Conservation (phyloP, 2,797 vertebrate genomes). For the Rhinichthys osculus region DNA sequence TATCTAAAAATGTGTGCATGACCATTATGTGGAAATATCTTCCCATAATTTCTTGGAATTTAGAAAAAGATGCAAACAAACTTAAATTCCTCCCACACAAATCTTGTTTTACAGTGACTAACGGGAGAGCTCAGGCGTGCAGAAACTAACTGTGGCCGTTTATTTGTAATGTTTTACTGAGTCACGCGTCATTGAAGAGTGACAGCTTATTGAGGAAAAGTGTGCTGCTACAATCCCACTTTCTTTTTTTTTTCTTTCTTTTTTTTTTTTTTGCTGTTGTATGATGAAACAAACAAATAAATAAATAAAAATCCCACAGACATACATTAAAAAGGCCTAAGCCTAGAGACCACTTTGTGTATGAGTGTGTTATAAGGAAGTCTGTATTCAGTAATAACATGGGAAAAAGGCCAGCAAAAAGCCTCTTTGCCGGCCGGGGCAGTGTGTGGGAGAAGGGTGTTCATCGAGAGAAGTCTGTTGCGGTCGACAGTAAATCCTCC, state of each 20-base stretch:
- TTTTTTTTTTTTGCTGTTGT: not conserved
- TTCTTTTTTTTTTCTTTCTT: not conserved
- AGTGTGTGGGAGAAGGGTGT: constrained; percentile 56
- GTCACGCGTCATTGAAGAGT: not conserved
- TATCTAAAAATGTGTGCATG: constrained; percentile 52
- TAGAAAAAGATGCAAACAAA: constrained; percentile 53
- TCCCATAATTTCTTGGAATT: constrained; percentile 45
- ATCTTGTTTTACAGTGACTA: constrained; percentile 36
- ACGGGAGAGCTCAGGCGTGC: constrained; percentile 18
- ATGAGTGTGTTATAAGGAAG: not conserved
- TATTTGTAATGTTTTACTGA: constrained; percentile 10
- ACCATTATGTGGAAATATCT: constrained; percentile 52
- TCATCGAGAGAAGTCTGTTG: constrained; percentile 54
- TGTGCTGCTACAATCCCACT: too few species aligned
- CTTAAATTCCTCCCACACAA: constrained; percentile 32
- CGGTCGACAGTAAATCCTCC: constrained; percentile 55
- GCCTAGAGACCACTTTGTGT: not conserved
- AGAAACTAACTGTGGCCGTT: not conserved
- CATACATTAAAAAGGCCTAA: not conserved
- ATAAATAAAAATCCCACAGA: not conserved
- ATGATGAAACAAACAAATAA: not conserved
- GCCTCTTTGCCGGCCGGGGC: constrained; percentile 1
- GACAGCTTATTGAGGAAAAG: not conserved
- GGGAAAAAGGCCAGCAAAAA: constrained; percentile 1
- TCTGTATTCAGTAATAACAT: constrained; percentile 5